phyloP scores from a whole-genome alignment of 1,140 invertebrate species.

The Oreohelix idahoensis region DNA sequence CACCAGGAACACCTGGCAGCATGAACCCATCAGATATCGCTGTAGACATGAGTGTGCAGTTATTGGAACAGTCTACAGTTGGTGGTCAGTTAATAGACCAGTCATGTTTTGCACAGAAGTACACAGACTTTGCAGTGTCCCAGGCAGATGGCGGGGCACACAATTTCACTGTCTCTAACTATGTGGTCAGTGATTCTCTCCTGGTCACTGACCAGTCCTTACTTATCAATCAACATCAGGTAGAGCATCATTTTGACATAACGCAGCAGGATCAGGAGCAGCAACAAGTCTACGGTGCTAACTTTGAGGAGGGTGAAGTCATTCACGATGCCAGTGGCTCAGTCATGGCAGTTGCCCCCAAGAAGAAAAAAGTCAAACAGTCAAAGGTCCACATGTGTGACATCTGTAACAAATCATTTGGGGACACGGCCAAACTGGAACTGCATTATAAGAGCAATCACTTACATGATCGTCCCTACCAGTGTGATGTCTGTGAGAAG shows the following conservation, averaged over 20 bases:
- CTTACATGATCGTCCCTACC: conserved; percentile 35
- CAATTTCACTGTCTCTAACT: not conserved
- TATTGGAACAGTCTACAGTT: not conserved
- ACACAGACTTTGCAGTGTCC: not conserved
- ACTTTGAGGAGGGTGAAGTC: conserved; percentile 26
- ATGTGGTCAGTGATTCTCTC: conserved; percentile 18
- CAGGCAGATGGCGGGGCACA: not conserved
- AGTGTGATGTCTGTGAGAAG: conserved; percentile 41
- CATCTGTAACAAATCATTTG: conserved; percentile 39
- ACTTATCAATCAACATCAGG: conserved; percentile 7
- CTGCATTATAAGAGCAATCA: conserved; percentile 37
- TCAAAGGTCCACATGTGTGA: conserved; percentile 33
- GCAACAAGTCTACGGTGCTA: conserved; percentile 6
- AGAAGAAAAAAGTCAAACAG: conserved; percentile 22
- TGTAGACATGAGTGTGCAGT: conserved; percentile 3
- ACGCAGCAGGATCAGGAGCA: not conserved
- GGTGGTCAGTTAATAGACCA: conserved; percentile 15
- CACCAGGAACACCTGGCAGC: conserved; percentile 5
- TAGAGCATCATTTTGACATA: not conserved
- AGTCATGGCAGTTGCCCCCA: conserved; percentile 25
- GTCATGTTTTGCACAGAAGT: conserved; percentile 4
- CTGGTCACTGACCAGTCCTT: not conserved
- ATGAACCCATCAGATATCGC: not conserved
- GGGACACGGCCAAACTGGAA: conserved; percentile 27
- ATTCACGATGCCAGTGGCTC: conserved; percentile 30